These are phyloP conservation scores for Neopipo cinnamomea DNA, from an alignment of 2,113 vertebrate genomes.

Conservation along the genomic window DNA sequence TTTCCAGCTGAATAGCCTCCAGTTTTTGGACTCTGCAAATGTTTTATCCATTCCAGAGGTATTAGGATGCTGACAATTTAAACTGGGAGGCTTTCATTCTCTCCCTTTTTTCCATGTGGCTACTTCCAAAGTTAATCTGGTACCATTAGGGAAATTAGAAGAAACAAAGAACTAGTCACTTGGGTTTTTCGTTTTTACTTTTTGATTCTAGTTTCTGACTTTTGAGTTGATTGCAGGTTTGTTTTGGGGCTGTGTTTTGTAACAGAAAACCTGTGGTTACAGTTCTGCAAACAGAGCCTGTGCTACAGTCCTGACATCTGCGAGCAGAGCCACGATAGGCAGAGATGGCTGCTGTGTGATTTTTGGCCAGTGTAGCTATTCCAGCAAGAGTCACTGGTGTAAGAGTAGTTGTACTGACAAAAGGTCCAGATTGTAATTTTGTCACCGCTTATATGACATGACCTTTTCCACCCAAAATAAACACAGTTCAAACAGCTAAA, in stretches of 20 bases:
- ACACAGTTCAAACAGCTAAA: not conserved
- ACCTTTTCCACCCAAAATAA: constrained; percentile 40
- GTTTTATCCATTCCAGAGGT: not conserved
- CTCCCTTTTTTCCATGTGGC: not conserved
- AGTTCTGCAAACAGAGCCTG: not conserved
- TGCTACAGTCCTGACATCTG: not conserved
- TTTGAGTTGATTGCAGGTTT: constrained; percentile 14
- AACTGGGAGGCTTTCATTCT: not conserved
- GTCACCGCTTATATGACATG: constrained; percentile 33
- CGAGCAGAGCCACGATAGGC: not conserved
- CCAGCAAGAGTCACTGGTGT: not conserved
- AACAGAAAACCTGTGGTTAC: constrained; percentile 8
- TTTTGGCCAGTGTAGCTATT: not conserved
- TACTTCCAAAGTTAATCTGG: not conserved
- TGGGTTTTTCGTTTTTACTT: not conserved
- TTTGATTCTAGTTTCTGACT: not conserved
- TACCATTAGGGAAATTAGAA: not conserved
- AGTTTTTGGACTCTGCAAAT: not conserved
- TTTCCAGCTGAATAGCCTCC: not conserved
- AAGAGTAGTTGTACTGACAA: constrained; percentile 17
- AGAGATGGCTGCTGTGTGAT: not conserved
- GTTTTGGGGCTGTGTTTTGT: constrained; percentile 3
- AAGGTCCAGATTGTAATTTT: constrained; percentile 38
- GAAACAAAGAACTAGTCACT: not conserved
- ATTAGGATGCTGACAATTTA: not conserved